Evolutionary conservation across 2,113 vertebrate genomes (phyloP), one percentile per base, ranked within the genome.

Genomic region (Suncus etruscus): DNA sequence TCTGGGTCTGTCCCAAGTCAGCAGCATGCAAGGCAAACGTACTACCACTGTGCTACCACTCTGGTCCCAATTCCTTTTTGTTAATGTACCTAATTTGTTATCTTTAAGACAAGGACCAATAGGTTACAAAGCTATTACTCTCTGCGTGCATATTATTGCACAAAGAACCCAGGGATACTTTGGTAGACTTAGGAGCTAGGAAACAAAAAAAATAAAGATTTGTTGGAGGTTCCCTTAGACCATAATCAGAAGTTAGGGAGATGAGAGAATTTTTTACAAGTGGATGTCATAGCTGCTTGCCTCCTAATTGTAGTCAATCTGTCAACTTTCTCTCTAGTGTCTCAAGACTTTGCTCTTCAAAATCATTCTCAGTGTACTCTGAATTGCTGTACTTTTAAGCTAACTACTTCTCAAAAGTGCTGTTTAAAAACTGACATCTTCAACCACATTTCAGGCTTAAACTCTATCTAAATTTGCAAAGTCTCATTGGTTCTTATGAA

Each of bases 381-480:
- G 97, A 98, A 98, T 97, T 97, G 96, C 97, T 96, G 72, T 50
- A 97, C 96, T 98, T 97, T 97, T 95, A 97, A 97, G 96, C 94
- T 97, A 98, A 98, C 97, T 97, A 94, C 97, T 97, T 97, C 96
- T 97, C 96, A 97, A 98, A 61, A 98, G 95, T 92, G 95, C 95
- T 96, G 96, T 96, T 98, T 97, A 96, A 98, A 97, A 97, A 95
- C 93, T 97, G 97, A 97, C 97, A 98, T 97, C 95, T 97, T 96
- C 97, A 97, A 97, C 95, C 96, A 95, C 95, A 96, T 97, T 97
- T 97, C 96, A 97, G 4, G 0, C 90, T 96, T 80, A 93, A 94
- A 97, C 95, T 95, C 94, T 96, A 97, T 95, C 96, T 96, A 93
- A 96, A 97, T 97, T 96, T 97, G 88, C 95, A 90, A 95, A 96